Percentiles rank a stretch among this genome's conserved stretches.
Conservation (phyloP, 2,797 vertebrate species). For the Lutjanus campechanus region DNA sequence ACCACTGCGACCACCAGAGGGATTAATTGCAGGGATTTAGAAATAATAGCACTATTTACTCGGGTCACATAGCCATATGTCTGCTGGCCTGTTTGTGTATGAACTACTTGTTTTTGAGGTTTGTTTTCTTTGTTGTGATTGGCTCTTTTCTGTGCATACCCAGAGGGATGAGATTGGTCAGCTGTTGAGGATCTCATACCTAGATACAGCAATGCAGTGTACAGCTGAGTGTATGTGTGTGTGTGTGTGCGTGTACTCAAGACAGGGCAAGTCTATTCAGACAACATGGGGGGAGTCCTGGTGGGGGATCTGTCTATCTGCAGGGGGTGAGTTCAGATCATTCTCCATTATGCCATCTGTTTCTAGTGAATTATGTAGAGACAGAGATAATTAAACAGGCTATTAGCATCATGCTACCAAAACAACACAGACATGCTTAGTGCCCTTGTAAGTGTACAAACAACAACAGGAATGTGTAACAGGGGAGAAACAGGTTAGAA, state of each 20-base stretch:
- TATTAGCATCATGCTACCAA: slow-evolving; percentile 34
- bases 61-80: slow-evolving; percentile 62
- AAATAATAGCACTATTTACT: slow-evolving; percentile 73
- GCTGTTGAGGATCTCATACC: slow-evolving; percentile 32
- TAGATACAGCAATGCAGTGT: slow-evolving; percentile 26
- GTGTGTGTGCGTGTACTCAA: slow-evolving; percentile 18
- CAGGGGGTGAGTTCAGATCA: slow-evolving; percentile 61
- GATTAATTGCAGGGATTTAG: slow-evolving; percentile 73
- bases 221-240: slow-evolving; percentile 10
- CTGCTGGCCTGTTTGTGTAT: slow-evolving; percentile 60
- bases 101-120: slow-evolving; percentile 47
- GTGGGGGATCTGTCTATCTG: slow-evolving; percentile 63
- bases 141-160: slow-evolving; percentile 25
- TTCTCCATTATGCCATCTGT: slow-evolving; percentile 75
- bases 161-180: slow-evolving; percentile 39
- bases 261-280: slow-evolving; percentile 48
- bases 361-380: slow-evolving; percentile 60
- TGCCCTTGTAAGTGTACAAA: background rate
- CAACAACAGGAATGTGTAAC: slow-evolving; percentile 3
- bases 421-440: slow-evolving; percentile 25
- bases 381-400: slow-evolving; percentile 49
- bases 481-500: background rate
- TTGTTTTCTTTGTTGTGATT: slow-evolving; percentile 52
- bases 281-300: slow-evolving; percentile 32
- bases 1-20: slow-evolving; percentile 20